Percentiles rank a stretch among this genome's conserved stretches.
These are phyloP conservation scores for Eulacestoma nigropectus DNA, from an alignment of 2,113 vertebrate genomes.

Conservation along the genomic window DNA sequence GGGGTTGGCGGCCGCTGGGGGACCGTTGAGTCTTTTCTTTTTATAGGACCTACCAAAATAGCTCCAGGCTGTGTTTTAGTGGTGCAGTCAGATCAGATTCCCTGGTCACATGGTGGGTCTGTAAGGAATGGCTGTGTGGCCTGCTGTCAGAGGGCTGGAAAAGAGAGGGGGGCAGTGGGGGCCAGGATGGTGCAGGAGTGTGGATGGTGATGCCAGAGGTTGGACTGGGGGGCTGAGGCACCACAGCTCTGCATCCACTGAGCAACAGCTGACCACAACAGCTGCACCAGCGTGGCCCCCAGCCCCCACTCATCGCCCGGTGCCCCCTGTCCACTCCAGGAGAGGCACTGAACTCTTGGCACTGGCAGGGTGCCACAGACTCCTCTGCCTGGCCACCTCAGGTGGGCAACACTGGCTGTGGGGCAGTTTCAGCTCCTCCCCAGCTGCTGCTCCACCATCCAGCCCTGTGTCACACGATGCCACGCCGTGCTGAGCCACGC, in stretches of 20 bases:
- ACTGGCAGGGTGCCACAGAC: neutral
- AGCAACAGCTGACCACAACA: neutral
- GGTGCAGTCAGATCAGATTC: neutral
- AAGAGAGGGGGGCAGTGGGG: neutral
- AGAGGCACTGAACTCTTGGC: neutral
- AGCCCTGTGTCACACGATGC: fast-evolving
- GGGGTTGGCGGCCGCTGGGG: neutral
- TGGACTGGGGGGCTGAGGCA: neutral
- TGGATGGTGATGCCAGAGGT: neutral
- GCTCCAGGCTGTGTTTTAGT: neutral
- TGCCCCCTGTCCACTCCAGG: neutral
- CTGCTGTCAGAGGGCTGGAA: neutral
- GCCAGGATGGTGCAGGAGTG: neutral
- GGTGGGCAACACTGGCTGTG: neutral
- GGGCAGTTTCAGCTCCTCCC: neutral
- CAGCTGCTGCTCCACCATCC: neutral
- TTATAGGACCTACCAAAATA: neutral
- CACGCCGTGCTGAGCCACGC: fast-evolving
- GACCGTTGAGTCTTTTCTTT: neutral
- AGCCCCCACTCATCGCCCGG: fast-evolving
- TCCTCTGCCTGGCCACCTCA: neutral
- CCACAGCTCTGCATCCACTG: neutral
- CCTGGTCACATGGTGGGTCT: neutral
- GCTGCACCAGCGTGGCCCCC: neutral
- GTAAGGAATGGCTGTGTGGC: neutral